These are phyloP conservation scores for Myanophis thanlyinensis DNA, from an alignment of 2,113 vertebrate genomes.

Conservation along the genomic window DNA sequence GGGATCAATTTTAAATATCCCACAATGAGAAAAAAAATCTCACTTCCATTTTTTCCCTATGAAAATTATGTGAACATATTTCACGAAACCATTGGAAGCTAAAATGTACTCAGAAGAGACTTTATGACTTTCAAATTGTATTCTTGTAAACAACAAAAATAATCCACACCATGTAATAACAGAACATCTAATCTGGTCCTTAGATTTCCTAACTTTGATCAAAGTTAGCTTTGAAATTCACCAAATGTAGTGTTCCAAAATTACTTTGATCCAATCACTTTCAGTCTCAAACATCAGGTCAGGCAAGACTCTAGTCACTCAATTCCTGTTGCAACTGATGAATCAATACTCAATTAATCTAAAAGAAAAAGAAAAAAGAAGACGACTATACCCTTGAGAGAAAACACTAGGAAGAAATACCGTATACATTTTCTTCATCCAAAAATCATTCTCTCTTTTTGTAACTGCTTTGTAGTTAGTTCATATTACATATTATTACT, in stretches of 20 bases:
- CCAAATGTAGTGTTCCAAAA: neutral
- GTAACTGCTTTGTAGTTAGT: neutral
- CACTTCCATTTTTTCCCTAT: neutral
- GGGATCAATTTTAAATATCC: neutral
- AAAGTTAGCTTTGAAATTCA: neutral
- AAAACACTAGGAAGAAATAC: neutral
- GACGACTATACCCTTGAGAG: neutral
- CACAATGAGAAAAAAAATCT: neutral
- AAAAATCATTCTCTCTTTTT: neutral
- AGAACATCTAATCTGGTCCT: neutral
- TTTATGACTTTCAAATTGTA: neutral
- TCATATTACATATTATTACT: neutral
- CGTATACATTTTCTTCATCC: neutral
- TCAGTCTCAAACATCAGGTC: neutral
- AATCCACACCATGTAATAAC: neutral
- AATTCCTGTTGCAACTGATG: neutral
- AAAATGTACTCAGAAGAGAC: neutral
- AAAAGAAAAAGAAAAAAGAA: neutral
- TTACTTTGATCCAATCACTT: neutral
- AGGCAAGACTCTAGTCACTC: neutral
- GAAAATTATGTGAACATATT: neutral
- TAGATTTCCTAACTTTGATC: neutral
- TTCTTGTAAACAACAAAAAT: neutral
- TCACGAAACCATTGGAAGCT: neutral
- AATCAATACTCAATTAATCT: neutral